phyloP scores from a whole-genome alignment of 1,140 invertebrate species.

The Adoxophyes honmai region DNA sequence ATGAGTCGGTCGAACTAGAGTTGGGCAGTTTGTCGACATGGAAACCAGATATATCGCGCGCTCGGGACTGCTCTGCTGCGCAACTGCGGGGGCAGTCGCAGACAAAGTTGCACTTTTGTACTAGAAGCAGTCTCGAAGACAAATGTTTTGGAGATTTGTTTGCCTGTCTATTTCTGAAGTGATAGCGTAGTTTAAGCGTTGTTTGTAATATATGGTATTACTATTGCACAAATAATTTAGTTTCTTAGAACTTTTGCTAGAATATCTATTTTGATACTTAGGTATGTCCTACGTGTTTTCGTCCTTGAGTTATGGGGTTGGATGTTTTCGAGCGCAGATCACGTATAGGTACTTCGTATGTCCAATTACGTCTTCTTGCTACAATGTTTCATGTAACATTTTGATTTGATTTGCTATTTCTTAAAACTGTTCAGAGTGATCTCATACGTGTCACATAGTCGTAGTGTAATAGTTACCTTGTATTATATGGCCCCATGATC shows the following conservation, averaged over 20 bases:
- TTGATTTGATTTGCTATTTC: too few species aligned
- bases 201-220: slow-evolving; percentile 18
- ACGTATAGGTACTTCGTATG: too few species aligned
- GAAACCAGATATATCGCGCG: slow-evolving; percentile 46
- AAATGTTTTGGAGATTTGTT: slow-evolving; percentile 41
- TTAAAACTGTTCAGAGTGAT: too few species aligned
- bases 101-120: slow-evolving; percentile 55
- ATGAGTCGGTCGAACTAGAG: slow-evolving; percentile 42
- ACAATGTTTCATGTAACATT: too few species aligned
- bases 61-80: slow-evolving; percentile 43
- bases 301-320: background rate
- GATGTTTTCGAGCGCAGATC: too few species aligned
- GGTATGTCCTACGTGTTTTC: background rate
- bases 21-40: slow-evolving; percentile 52
- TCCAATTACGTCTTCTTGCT: too few species aligned
- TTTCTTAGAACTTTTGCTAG: background rate
- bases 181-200: slow-evolving; percentile 34
- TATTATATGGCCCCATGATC: too few species aligned
- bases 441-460: too few species aligned
- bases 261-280: background rate
- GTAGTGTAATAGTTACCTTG: too few species aligned
- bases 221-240: slow-evolving; percentile 22
- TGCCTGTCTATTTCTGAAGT: slow-evolving; percentile 21
- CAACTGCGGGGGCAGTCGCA: slow-evolving; percentile 29
- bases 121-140: slow-evolving; percentile 35